These are phyloP conservation scores for Brienomyrus longianalis DNA, from an alignment of 2,113 vertebrate genomes.

Conservation along the genomic window DNA sequence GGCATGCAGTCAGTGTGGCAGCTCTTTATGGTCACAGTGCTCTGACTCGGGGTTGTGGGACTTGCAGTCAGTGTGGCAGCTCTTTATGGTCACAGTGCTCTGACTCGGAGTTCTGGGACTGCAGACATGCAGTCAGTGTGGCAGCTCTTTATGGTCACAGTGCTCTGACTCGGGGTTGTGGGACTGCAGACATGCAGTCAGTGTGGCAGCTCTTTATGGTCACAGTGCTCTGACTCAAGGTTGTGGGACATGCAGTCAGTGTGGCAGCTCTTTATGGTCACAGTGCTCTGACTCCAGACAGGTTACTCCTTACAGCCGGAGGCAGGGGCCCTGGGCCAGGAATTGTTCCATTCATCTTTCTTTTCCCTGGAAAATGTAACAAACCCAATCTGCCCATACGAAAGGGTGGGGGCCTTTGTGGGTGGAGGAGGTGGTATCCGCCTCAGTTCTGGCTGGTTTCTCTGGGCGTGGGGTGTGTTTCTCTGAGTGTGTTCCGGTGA, in stretches of 20 bases:
- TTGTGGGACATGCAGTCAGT: neutral
- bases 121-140: neutral
- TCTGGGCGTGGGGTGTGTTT: neutral
- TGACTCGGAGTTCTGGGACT: neutral
- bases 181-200: neutral
- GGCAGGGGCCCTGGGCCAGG: constrained; percentile 16
- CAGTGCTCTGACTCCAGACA: neutral
- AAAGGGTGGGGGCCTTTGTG: constrained; percentile 29
- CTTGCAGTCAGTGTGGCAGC: neutral
- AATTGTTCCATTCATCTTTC: constrained; percentile 31
- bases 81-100: neutral
- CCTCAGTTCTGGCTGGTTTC: constrained; percentile 16
- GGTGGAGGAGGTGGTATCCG: constrained; percentile 17
- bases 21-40: neutral
- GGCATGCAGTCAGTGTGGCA: neutral
- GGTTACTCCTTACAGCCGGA: constrained; percentile 1
- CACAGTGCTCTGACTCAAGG: neutral
- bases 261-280: neutral
- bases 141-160: neutral
- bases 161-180: neutral
- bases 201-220: neutral
- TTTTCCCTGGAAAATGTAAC: constrained; percentile 23
- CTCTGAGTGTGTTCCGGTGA: neutral
- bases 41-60: neutral
- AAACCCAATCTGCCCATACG: constrained; percentile 22